phyloP scores from a whole-genome alignment of 2,888 invertebrate species.

The Aphidoletes aphidimyza region DNA sequence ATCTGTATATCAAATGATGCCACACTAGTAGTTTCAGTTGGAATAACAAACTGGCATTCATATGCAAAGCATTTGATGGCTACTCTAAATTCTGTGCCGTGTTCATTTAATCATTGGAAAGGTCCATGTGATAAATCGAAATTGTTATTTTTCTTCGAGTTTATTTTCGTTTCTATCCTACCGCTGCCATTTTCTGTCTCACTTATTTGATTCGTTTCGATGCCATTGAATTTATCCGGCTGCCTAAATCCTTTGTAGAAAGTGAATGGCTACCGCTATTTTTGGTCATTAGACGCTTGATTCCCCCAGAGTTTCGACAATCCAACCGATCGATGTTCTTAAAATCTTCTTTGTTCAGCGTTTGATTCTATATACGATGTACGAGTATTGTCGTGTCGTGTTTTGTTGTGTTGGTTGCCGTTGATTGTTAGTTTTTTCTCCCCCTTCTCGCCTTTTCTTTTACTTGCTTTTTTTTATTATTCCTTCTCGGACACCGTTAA shows the following conservation, averaged over 20 bases:
- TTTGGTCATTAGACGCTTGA: constrained; percentile 26
- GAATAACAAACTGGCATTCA: background rate
- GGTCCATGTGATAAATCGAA: constrained; percentile 36
- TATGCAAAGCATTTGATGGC: constrained; percentile 40
- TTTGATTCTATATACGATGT: background rate
- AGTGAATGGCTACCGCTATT: background rate
- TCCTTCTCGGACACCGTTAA: background rate
- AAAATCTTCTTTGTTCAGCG: background rate
- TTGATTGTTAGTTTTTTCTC: too few relatives aligned
- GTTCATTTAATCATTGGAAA: constrained; percentile 28
- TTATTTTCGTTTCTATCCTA: background rate
- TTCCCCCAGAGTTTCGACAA: background rate
- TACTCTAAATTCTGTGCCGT: background rate
- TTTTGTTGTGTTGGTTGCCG: background rate
- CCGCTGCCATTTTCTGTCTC: background rate
- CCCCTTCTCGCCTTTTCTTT: background rate
- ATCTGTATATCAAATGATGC: background rate
- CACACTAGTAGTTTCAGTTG: background rate
- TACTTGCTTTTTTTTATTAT: background rate
- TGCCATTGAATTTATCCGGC: background rate
- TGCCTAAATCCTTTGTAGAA: constrained; percentile 33
- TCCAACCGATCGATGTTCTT: background rate
- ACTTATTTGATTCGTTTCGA: too few relatives aligned
- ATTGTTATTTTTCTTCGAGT: constrained; percentile 3
- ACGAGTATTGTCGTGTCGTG: too few relatives aligned